phyloP scores from a whole-genome alignment of 2,888 invertebrate species.

The Volucella inflata region DNA sequence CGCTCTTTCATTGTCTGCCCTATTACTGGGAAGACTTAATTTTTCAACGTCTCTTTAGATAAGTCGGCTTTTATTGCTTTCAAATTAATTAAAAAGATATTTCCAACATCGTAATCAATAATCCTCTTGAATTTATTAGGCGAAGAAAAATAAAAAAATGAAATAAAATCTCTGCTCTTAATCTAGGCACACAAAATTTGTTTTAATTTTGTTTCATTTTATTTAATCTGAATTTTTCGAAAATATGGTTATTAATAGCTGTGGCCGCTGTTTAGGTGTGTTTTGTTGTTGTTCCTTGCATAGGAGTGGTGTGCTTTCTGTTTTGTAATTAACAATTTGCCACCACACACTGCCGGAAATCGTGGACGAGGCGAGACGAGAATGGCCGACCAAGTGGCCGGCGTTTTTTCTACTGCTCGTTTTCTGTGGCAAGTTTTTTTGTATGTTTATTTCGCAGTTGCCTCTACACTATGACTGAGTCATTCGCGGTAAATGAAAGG shows the following conservation, averaged over 20 bases:
- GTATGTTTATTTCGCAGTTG: background rate
- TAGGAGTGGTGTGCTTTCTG: slow-evolving; percentile 14
- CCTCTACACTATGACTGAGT: background rate
- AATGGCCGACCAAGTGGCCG: slow-evolving; percentile 34
- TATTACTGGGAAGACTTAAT: background rate
- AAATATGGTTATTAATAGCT: slow-evolving; percentile 51
- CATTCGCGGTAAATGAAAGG: background rate
- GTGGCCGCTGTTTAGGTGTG: background rate
- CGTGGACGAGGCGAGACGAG: slow-evolving; percentile 35
- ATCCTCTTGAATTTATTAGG: background rate
- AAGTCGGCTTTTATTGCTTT: background rate
- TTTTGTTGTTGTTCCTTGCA: too few species aligned
- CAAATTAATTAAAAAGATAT: slow-evolving; percentile 19
- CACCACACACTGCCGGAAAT: slow-evolving; percentile 57
- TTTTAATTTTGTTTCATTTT: background rate
- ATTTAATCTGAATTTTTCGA: background rate
- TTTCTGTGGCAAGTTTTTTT: slow-evolving; percentile 2
- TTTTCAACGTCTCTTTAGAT: background rate
- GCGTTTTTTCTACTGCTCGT: too few species aligned
- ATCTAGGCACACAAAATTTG: slow-evolving; percentile 30
- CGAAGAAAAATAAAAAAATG: too few species aligned
- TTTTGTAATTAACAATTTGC: slow-evolving; percentile 56
- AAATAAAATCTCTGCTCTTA: background rate
- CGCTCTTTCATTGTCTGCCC: too few species aligned
- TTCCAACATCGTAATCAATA: slow-evolving; percentile 31